Conservation (phyloP, 2,797 vertebrate species). For the Xiphophorus birchmanni region DNA sequence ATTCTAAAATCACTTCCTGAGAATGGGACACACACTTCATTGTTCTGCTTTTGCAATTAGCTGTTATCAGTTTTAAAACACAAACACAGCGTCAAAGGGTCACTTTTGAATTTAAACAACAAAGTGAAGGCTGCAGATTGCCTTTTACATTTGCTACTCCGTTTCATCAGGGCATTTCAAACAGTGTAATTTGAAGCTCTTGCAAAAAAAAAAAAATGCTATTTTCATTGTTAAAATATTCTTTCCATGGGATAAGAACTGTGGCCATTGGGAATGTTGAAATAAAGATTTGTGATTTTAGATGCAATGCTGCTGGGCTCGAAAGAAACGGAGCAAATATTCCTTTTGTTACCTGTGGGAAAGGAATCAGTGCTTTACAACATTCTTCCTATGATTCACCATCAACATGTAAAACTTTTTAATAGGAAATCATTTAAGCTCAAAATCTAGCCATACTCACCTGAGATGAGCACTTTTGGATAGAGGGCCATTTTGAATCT, state of each 20-base stretch:
- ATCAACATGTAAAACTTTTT: conserved; percentile 14
- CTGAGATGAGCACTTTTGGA: background rate
- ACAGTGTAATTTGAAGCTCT: background rate
- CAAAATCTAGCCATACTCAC: background rate
- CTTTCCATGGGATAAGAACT: background rate
- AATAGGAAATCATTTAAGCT: conserved; percentile 14
- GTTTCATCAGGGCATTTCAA: background rate
- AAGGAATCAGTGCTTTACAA: conserved; percentile 6
- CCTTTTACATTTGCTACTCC: background rate
- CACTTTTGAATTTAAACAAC: background rate
- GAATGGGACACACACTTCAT: background rate
- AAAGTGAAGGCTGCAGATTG: background rate
- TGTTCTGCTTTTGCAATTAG: background rate
- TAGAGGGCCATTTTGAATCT: background rate
- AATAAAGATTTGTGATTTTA: background rate
- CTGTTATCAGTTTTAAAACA: background rate
- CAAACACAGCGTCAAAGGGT: background rate
- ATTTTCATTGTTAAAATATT: background rate
- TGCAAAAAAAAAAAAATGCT: background rate
- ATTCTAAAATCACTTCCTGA: background rate
- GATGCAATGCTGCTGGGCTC: background rate
- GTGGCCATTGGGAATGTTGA: background rate
- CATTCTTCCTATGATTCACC: conserved; percentile 14
- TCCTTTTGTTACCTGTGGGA: conserved; percentile 17
- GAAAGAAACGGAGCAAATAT: conserved; percentile 8